Evolutionary conservation across 1,140 invertebrate genomes (phyloP).

Genomic region (Palaemon carinicauda): DNA sequence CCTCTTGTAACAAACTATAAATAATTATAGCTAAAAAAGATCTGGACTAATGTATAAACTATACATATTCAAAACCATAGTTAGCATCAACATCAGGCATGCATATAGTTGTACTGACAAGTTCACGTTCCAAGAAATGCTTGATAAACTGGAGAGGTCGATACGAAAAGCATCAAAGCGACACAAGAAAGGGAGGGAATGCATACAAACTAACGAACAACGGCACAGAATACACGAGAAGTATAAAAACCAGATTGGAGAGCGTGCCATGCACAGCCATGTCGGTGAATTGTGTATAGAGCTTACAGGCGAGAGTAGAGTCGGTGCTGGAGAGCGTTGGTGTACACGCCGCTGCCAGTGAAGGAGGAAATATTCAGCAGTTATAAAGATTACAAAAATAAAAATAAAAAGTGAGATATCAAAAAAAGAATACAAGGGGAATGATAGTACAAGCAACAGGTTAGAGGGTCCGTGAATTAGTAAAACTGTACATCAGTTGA

Average conservation of each 20-base stretch:
- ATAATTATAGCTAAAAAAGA: too few relatives aligned
- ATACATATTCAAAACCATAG: too few relatives aligned
- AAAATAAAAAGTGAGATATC: neutral
- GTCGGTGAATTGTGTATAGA: neutral
- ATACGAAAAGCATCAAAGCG: too few relatives aligned
- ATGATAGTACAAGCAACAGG: neutral
- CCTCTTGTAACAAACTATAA: too few relatives aligned
- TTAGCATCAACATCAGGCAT: too few relatives aligned
- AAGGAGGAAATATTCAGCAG: constrained; percentile 22
- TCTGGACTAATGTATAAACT: too few relatives aligned
- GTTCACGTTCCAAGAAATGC: too few relatives aligned
- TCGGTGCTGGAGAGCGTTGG: constrained; percentile 52
- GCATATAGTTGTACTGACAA: too few relatives aligned
- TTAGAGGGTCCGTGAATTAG: neutral
- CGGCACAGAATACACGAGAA: neutral
- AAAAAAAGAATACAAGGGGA: neutral
- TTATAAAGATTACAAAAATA: neutral
- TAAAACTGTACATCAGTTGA: neutral
- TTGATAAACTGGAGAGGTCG: too few relatives aligned
- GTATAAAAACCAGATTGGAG: neutral
- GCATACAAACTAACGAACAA: neutral
- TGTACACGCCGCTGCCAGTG: constrained; percentile 47
- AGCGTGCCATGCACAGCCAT: neutral
- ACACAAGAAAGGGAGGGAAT: neutral
- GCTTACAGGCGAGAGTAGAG: constrained; percentile 56